Evolutionary conservation across 2,797 vertebrate genomes (phyloP).

Genomic region (Acrocephalus scirpaceus): DNA sequence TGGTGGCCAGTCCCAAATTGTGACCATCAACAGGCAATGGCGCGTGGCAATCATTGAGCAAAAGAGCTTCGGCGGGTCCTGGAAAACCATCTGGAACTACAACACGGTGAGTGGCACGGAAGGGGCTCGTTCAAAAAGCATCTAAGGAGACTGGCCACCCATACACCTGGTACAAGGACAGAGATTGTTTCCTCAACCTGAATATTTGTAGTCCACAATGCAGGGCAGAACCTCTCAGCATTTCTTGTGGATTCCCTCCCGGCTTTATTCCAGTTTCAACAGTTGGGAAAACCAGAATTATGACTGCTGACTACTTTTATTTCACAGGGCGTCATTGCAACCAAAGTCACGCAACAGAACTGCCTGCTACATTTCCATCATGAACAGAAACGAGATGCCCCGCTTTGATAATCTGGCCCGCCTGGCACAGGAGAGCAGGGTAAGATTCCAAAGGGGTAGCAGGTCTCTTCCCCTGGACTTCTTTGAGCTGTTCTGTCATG

Average conservation of each 20-base stretch:
- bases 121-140: accelerated
- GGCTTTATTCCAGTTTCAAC: background rate
- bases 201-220: too few species aligned
- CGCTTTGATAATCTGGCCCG: background rate
- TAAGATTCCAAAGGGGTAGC: background rate
- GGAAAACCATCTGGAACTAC: conserved; percentile 8
- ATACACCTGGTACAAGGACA: accelerated
- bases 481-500: accelerated
- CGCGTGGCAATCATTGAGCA: background rate
- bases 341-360: background rate
- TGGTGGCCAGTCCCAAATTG: background rate
- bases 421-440: conserved; percentile 27
- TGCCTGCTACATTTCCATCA: conserved; percentile 64
- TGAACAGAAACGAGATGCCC: conserved; percentile 65
- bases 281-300: background rate
- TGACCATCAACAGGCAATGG: background rate
- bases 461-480: accelerated
- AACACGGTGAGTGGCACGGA: background rate
- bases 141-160: background rate
- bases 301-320: background rate
- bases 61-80: background rate
- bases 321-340: too few species aligned
- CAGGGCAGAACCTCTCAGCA: background rate
- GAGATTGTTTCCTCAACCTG: too few species aligned
- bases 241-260: too few species aligned